phyloP scores from a whole-genome alignment of 2,888 invertebrate species.

The Therioaphis trifolii region DNA sequence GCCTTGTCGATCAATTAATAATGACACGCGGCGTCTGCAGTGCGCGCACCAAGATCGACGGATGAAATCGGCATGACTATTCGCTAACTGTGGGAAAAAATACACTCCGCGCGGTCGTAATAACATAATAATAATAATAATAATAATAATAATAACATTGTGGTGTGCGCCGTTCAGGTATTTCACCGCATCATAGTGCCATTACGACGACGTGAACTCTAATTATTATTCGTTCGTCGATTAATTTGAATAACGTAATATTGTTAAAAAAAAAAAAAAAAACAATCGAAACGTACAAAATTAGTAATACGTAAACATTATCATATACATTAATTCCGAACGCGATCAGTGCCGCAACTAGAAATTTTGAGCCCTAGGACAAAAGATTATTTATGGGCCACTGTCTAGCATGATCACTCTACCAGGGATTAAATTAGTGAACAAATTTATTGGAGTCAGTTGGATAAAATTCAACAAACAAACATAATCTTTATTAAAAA shows the following conservation, averaged over 20 bases:
- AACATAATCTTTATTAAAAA: no score
- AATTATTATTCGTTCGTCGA: background rate
- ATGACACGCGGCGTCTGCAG: constrained; percentile 55
- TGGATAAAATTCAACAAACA: no score
- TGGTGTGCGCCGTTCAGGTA: background rate
- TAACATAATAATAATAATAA: no score
- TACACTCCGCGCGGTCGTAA: background rate
- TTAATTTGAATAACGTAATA: background rate
- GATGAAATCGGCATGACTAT: constrained; percentile 24
- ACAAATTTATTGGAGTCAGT: no score
- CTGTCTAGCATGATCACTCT: no score
- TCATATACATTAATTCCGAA: background rate
- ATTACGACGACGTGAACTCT: no score
- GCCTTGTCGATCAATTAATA: constrained; percentile 62
- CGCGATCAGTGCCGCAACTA: no score
- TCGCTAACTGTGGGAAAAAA: constrained; percentile 49
- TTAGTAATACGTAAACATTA: background rate
- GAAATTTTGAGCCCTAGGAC: no score
- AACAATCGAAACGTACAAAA: background rate
- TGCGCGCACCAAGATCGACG: constrained; percentile 15
- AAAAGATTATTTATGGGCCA: no score
- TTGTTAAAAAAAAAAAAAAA: background rate
- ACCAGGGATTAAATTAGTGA: no score
- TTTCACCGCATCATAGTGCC: background rate
- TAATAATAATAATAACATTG: background rate